Conservation (phyloP, 2,888 invertebrate species). For the Sisyra terminalis region DNA sequence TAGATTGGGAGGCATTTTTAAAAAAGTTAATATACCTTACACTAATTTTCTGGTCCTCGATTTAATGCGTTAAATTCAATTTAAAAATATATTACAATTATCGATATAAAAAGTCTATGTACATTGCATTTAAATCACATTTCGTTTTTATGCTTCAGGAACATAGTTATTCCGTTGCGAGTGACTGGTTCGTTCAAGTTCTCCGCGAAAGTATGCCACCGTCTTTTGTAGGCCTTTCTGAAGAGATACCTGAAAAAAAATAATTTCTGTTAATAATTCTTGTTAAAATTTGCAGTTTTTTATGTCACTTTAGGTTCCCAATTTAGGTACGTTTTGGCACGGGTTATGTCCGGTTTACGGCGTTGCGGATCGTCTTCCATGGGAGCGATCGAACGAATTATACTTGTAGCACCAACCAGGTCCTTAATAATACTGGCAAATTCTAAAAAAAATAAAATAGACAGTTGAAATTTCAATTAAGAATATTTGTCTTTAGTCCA, state of each 20-base stretch:
- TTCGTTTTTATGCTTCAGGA: constrained; percentile 10
- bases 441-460: no score
- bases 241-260: constrained; percentile 46
- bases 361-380: constrained; percentile 95
- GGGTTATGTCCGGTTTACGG: constrained; percentile 81
- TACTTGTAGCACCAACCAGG: constrained; percentile 71
- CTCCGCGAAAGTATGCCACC: constrained; percentile 84
- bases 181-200: constrained; percentile 48
- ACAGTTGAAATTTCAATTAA: not conserved
- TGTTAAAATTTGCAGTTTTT: not conserved
- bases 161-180: constrained; percentile 32
- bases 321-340: constrained; percentile 66
- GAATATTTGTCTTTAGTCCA: no score
- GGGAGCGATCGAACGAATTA: constrained; percentile 66
- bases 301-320: constrained; percentile 78
- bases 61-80: no score
- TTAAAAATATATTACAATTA: no score
- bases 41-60: no score
- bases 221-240: constrained; percentile 79
- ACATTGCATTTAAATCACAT: not conserved
- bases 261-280: not conserved
- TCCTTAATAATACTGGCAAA: constrained; percentile 75
- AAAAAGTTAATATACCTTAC: no score
- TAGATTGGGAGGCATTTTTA: no score
- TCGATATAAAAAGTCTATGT: no score